Conservation (phyloP, 2,888 invertebrate species). For the Thera britannica region DNA sequence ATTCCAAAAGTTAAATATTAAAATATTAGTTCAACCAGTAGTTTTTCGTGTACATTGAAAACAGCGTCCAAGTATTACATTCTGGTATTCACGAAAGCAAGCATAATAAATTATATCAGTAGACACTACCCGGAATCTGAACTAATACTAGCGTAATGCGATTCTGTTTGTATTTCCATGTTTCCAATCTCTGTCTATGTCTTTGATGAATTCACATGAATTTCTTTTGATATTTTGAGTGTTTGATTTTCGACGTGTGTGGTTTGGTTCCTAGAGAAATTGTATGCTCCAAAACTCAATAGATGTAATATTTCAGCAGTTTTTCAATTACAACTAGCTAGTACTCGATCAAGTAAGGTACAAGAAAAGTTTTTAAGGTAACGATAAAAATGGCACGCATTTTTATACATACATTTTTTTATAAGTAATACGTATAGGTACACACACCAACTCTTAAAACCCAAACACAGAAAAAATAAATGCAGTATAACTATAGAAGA, state of each 20-base stretch:
- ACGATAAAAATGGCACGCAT: too few species aligned
- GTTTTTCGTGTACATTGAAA: background rate
- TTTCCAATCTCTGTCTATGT: constrained; percentile 25
- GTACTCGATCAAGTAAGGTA: too few species aligned
- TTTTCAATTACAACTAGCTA: too few species aligned
- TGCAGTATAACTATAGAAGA: too few species aligned
- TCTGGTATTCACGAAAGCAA: constrained; percentile 15
- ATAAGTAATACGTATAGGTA: too few species aligned
- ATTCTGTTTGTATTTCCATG: constrained; percentile 27
- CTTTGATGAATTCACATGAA: constrained; percentile 39
- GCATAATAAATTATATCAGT: constrained; percentile 34
- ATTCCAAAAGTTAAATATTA: background rate
- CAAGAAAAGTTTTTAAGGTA: too few species aligned
- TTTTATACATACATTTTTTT: too few species aligned
- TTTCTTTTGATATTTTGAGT: constrained; percentile 35
- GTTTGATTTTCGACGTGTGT: constrained; percentile 34
- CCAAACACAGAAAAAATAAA: too few species aligned
- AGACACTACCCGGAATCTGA: constrained; percentile 32
- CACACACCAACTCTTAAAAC: too few species aligned
- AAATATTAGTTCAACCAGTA: too few species aligned
- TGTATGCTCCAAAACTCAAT: too few species aligned
- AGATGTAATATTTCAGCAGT: too few species aligned
- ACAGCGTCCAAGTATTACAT: constrained; percentile 6
- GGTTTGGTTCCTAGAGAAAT: constrained; percentile 21
- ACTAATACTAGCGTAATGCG: constrained; percentile 21